phyloP scores from a whole-genome alignment of 2,888 invertebrate genomes.

The Pegoplata infirma region DNA sequence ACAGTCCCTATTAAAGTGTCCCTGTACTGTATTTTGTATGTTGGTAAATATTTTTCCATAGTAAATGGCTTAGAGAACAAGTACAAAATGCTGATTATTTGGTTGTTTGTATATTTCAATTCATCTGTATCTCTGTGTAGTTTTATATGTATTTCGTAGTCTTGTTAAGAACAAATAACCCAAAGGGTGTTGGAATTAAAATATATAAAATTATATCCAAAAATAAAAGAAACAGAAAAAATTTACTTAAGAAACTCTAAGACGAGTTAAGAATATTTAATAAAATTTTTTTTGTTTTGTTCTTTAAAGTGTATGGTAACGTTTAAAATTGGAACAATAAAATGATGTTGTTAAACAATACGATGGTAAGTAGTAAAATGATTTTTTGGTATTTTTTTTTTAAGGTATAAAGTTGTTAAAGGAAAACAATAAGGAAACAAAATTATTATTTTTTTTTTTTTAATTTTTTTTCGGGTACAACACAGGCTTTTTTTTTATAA shows the following conservation, averaged over 20 bases:
- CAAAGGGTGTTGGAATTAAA: slow-evolving; percentile 42
- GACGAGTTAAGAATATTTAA: slow-evolving; percentile 44
- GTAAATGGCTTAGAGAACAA: not conserved
- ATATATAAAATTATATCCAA: slow-evolving; percentile 11
- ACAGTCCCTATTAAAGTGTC: too few relatives aligned
- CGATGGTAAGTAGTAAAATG: too few relatives aligned
- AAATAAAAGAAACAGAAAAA: not conserved
- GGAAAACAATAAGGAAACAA: too few relatives aligned
- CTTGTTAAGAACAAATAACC: slow-evolving; percentile 45
- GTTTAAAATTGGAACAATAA: not conserved
- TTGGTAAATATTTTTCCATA: not conserved
- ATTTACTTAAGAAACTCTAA: slow-evolving; percentile 1
- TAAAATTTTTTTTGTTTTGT: not conserved
- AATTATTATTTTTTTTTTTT: too few relatives aligned
- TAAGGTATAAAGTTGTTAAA: too few relatives aligned
- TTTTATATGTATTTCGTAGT: not conserved
- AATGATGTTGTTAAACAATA: not conserved
- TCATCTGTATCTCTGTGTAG: not conserved
- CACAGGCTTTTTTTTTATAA: too few relatives aligned
- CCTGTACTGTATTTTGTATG: too few relatives aligned
- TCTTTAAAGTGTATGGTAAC: not conserved
- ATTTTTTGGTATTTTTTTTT: too few relatives aligned
- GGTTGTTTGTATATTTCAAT: not conserved
- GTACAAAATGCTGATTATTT: not conserved
- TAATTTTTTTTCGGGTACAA: too few relatives aligned